Evolutionary conservation across 2,797 vertebrate species (phyloP), one percentile per base, ranked within the genome.

Genomic region (Muscicapa striata): DNA sequence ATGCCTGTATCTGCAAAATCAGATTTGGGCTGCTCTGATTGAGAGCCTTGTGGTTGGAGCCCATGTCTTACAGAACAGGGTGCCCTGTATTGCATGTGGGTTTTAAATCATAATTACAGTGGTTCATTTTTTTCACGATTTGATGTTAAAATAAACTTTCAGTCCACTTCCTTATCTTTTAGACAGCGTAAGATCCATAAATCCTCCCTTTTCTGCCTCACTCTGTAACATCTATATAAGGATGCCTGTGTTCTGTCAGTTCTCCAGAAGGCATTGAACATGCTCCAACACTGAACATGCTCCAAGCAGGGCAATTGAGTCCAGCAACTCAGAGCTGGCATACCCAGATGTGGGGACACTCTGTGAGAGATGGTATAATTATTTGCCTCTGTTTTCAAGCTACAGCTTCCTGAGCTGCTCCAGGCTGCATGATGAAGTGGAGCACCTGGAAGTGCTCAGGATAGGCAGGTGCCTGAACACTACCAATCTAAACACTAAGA

Each of bases 11-110:
- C 51, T 36, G 48, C 38, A 85, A 91, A 94, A 46, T 70, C 57
- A 77, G 15, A 46, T 81, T 82, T 64, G 24, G 38, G 32, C 11
- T 59, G 16, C 16, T 75, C 40, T 85, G 32, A 79, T 62, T 51
- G 92, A 67, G 40, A 38, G 13, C 1, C 72, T 68, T 49, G 40
- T 38, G 26, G 3, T 3, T 51, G 32, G 5, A 21, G 12, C 12
- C 34, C 36, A 23, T 29, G 12, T 40, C 36, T 69, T 43, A 43
- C 20, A 61, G 59, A 27, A 43, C 36, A 73, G 34, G 15, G 8
- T 3, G 12, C 52, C 22, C 7, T 9, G 1, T 73, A 70, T 15
- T 59, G 21, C 29, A 15, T 24, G 7, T 6, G 3, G 0, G 0
- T 2, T 86, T 86, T 48, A 16, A 57, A 87, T 68, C 30, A 68